A percentile compares a stretch with the other conserved stretches of the same genome.
These are phyloP conservation scores for Hydropsyche tenuis DNA, from an alignment of 1,140 invertebrate genomes.

Conservation along the genomic window DNA sequence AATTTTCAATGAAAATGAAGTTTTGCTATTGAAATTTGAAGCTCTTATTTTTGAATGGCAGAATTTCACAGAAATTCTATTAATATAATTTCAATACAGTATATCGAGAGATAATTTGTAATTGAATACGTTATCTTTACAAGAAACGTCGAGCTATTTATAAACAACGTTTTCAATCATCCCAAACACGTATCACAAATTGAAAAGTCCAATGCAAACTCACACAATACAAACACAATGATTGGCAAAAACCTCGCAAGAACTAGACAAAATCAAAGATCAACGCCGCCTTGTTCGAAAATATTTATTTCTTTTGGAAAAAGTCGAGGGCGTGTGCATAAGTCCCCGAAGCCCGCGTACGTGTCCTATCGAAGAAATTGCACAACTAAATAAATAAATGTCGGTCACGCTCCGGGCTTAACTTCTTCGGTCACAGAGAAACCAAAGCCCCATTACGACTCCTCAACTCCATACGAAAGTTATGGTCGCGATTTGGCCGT, in stretches of 20 bases:
- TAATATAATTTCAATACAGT: too few species aligned
- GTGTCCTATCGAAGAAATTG: constrained; percentile 37
- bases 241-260: neutral
- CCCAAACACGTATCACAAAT: too few species aligned
- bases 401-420: constrained; percentile 47
- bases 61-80: too few species aligned
- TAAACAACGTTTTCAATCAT: too few species aligned
- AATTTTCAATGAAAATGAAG: too few species aligned
- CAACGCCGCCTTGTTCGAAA: too few species aligned
- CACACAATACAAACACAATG: neutral
- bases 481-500: constrained; percentile 35
- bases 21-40: too few species aligned
- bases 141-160: too few species aligned
- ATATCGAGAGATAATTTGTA: too few species aligned
- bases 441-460: constrained; percentile 45
- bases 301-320: neutral
- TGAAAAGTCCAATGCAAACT: too few species aligned
- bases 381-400: constrained; percentile 49
- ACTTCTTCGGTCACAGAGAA: constrained; percentile 49
- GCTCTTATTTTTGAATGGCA: too few species aligned
- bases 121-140: too few species aligned
- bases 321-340: neutral
- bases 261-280: constrained; percentile 1
- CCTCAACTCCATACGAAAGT: constrained; percentile 46
- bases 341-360: neutral